Conservation (phyloP, 2,113 vertebrate species). For the Ifrita kowaldi region DNA sequence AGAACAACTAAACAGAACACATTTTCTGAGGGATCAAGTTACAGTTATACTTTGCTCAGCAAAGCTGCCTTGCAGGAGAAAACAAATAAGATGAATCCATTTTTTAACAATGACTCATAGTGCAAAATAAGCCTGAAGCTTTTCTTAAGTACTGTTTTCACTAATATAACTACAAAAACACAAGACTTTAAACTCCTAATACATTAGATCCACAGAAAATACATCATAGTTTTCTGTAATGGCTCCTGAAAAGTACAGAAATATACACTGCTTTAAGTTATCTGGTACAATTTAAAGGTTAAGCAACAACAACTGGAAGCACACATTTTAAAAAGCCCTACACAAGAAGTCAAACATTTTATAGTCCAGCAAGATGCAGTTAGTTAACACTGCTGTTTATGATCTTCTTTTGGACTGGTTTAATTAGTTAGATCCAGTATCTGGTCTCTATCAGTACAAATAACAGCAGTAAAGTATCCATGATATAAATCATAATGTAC, state of each 20-base stretch:
- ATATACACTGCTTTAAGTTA: background rate
- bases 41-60: background rate
- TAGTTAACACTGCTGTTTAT: background rate
- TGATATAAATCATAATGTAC: background rate
- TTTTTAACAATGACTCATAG: slow-evolving; percentile 39
- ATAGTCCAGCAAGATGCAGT: background rate
- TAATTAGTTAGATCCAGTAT: background rate
- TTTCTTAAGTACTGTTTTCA: slow-evolving; percentile 33
- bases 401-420: background rate
- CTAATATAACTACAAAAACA: background rate
- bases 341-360: background rate
- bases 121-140: slow-evolving; percentile 29
- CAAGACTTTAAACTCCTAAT: background rate
- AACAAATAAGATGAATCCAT: slow-evolving; percentile 39
- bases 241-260: background rate
- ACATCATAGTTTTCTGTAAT: background rate
- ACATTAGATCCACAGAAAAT: background rate
- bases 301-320: background rate
- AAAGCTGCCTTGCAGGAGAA: slow-evolving; percentile 20
- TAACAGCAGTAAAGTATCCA: background rate
- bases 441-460: background rate
- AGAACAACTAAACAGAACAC: background rate
- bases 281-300: background rate
- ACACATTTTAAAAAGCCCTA: background rate
- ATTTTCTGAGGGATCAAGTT: background rate